Evolutionary conservation across 2,113 vertebrate genomes (phyloP).

Genomic region (Triplophysa rosa): DNA sequence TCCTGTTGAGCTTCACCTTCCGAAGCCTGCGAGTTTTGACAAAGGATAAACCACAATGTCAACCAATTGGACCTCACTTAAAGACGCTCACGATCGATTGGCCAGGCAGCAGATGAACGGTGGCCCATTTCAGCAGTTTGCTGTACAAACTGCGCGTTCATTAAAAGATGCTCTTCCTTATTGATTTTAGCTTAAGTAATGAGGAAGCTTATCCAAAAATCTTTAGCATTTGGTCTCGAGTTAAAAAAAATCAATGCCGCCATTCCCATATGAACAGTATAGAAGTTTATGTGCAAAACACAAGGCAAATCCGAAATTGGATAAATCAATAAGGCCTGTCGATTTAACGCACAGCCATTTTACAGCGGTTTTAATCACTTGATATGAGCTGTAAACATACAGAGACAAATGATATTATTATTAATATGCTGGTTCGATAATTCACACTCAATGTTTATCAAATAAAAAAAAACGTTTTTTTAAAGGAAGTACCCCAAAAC

Average conservation of each 20-base stretch:
- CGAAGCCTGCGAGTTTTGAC: slow-evolving; percentile 80
- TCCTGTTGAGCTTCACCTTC: slow-evolving; percentile 72
- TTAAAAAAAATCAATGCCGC: slow-evolving; percentile 99
- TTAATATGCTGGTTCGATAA: slow-evolving; percentile 73
- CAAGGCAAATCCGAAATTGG: slow-evolving; percentile 97
- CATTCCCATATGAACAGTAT: slow-evolving; percentile 99
- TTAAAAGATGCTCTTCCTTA: slow-evolving; percentile 99
- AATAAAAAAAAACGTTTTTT: no score
- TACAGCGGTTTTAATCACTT: slow-evolving; percentile 96
- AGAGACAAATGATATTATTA: slow-evolving; percentile 89
- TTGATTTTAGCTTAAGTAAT: slow-evolving; percentile 99
- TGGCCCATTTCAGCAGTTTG: slow-evolving; percentile 91
- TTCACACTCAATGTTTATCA: no score
- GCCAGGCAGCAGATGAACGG: slow-evolving; percentile 97
- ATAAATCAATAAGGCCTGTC: slow-evolving; percentile 96
- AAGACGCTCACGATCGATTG: slow-evolving; percentile 84
- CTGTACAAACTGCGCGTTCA: slow-evolving; percentile 98
- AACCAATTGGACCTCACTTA: slow-evolving; percentile 89
- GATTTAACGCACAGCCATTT: slow-evolving; percentile 91
- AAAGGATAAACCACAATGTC: slow-evolving; percentile 86
- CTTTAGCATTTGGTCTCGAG: slow-evolving; percentile 99
- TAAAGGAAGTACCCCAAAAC: background rate
- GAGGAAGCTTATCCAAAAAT: slow-evolving; percentile 99
- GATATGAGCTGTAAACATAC: slow-evolving; percentile 97
- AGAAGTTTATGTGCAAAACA: slow-evolving; percentile 97